Evolutionary conservation across 2,113 vertebrate species (phyloP), one percentile per base, ranked within the genome.

Genomic region (Neogobius melanostomus): DNA sequence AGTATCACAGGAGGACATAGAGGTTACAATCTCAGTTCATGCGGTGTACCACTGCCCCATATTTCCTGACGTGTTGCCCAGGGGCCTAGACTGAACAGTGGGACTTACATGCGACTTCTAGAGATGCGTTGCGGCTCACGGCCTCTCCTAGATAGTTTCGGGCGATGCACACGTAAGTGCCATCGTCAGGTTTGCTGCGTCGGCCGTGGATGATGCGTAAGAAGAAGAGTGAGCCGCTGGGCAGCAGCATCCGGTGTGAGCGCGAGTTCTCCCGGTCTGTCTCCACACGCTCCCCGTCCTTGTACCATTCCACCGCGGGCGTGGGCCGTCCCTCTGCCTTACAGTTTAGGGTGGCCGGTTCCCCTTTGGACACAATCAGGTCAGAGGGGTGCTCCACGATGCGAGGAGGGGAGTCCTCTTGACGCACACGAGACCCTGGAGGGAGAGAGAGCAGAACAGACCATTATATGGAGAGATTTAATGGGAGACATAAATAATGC

Each of bases 381-480:
- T 98, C 96, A 5, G 97, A 98, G 54, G 97, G 97, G 87, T 99
- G 97, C 73, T 99, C 97, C 71, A 96, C 95, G 8, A 98, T 98
- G 74, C 96, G 94, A 0, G 97, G 97, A n/a, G 96, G 93, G 43
- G 90, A 97, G 85, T 98, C 97, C 87, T 99, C 97, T 80, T 98
- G 97, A 68, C 97, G 97, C 54, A 98, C 92, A 72, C 96, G 97
- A 59, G 97, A 98, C 89, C 96, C 97, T 98, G 16, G 5, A 73
- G 76, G 28, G 72, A 52, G 4, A 21, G 16, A 44, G 36, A 8
- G 11, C 17, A 46, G 8, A 77, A 66, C 42, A n/a, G 17, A 6
- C 7, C 11, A 8, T 71, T 56, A 63, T 47, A 79, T 36, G 28
- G 44, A 60, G 61, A 68, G 16, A 54, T 15, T 43, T 1, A 45